These are phyloP conservation scores for Athalia cordata DNA, from an alignment of 2,888 invertebrate species.

Conservation along the genomic window DNA sequence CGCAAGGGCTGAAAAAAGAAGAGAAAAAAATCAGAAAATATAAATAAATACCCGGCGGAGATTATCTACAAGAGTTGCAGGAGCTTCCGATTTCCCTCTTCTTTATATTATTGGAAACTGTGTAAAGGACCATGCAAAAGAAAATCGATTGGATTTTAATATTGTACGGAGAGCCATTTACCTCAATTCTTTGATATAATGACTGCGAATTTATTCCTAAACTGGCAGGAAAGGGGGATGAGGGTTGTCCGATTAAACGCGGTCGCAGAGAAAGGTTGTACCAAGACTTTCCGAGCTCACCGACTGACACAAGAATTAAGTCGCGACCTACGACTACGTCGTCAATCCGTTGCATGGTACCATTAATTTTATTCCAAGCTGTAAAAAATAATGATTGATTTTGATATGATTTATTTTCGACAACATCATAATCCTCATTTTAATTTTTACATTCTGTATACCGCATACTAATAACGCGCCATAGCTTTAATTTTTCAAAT, in stretches of 20 bases:
- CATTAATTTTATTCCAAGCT: constrained; percentile 20
- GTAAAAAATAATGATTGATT: neutral
- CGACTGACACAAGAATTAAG: constrained; percentile 39
- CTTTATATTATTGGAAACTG: no score
- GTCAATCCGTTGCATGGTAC: constrained; percentile 34
- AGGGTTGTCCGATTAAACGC: neutral
- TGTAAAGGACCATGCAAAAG: no score
- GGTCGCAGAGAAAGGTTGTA: constrained; percentile 35
- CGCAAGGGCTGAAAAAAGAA: neutral
- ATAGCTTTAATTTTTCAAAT: no score
- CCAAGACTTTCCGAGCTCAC: constrained; percentile 26
- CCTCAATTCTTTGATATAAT: constrained; percentile 1
- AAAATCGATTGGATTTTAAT: no score
- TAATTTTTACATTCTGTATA: neutral
- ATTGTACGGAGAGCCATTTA: neutral
- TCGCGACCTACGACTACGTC: constrained; percentile 46
- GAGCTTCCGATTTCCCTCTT: no score
- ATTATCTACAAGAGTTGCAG: neutral
- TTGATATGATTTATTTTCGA: neutral
- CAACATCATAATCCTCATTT: neutral
- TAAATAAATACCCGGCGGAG: neutral
- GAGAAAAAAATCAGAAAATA: neutral
- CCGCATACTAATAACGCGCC: no score
- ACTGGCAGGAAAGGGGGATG: constrained; percentile 3
- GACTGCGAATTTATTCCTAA: constrained; percentile 17